Conservation (phyloP, 2,797 vertebrate species). For the Xyrichtys novacula region DNA sequence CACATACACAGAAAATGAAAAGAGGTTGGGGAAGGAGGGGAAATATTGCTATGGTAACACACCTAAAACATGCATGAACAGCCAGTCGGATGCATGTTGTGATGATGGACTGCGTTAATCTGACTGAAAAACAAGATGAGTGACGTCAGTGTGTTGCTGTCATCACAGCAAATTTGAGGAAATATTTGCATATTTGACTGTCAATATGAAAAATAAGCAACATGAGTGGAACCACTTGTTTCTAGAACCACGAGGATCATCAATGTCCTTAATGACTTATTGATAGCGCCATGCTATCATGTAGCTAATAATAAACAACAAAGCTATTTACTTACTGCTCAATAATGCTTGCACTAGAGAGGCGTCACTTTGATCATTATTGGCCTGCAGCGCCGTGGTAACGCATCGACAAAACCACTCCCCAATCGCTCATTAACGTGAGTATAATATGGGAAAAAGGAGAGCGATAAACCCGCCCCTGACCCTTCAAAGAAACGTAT, state of each 20-base stretch:
- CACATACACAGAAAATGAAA: slow-evolving; percentile 59
- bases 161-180: neutral
- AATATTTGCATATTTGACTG: too few species aligned
- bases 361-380: neutral
- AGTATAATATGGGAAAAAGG: neutral
- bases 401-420: neutral
- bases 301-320: slow-evolving; percentile 14
- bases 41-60: slow-evolving; percentile 74
- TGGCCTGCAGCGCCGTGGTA: neutral
- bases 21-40: slow-evolving; percentile 52
- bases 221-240: neutral
- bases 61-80: slow-evolving; percentile 23
- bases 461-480: neutral
- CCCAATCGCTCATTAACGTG: neutral
- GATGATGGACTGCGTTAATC: slow-evolving; percentile 36
- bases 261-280: slow-evolving; percentile 13
- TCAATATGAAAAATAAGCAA: neutral
- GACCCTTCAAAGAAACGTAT: neutral
- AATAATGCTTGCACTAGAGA: slow-evolving; percentile 12
- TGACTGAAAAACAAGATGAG: neutral
- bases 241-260: too few species aligned
- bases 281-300: neutral
- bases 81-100: slow-evolving; percentile 46
- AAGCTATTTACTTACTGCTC: neutral
- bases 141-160: neutral